These are phyloP conservation scores for Syngnathoides biaculeatus DNA, from an alignment of 2,113 vertebrate genomes.

Conservation along the genomic window DNA sequence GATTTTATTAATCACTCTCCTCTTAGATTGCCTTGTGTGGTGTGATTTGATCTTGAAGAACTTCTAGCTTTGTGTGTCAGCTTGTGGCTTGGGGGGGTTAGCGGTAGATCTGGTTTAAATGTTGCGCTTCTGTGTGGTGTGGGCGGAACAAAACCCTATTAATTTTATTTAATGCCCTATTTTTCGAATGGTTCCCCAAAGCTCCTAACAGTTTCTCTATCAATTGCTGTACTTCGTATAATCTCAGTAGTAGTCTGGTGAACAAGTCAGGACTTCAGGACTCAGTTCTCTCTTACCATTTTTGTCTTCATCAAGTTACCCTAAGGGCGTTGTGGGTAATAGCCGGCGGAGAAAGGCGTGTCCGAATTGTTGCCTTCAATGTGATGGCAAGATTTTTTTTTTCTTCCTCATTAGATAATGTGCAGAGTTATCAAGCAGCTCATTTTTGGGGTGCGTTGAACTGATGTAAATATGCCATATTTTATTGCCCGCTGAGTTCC, in stretches of 20 bases:
- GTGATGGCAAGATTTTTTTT: neutral
- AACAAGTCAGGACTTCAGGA: too few species aligned
- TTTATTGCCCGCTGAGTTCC: too few species aligned
- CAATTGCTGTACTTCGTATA: too few species aligned
- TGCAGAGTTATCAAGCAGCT: too few species aligned
- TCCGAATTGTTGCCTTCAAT: neutral
- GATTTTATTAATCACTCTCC: neutral
- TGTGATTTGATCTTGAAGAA: neutral
- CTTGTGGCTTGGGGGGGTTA: neutral
- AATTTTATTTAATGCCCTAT: neutral
- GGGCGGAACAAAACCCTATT: neutral
- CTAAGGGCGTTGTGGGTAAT: too few species aligned
- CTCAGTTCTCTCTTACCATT: too few species aligned
- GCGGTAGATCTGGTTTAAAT: neutral
- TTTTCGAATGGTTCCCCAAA: neutral
- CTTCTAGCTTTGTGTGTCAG: neutral
- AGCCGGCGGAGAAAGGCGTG: neutral
- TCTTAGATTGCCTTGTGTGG: neutral
- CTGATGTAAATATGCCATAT: too few species aligned
- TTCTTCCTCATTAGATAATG: too few species aligned
- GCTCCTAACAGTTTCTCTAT: too few species aligned
- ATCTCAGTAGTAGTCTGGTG: too few species aligned
- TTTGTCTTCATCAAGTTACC: too few species aligned
- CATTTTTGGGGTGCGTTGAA: too few species aligned
- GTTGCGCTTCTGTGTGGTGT: neutral